A percentile compares a stretch with the other conserved stretches of the same genome.
Conservation (phyloP, 2,113 vertebrate genomes). For the Chinchilla lanigera region DNA sequence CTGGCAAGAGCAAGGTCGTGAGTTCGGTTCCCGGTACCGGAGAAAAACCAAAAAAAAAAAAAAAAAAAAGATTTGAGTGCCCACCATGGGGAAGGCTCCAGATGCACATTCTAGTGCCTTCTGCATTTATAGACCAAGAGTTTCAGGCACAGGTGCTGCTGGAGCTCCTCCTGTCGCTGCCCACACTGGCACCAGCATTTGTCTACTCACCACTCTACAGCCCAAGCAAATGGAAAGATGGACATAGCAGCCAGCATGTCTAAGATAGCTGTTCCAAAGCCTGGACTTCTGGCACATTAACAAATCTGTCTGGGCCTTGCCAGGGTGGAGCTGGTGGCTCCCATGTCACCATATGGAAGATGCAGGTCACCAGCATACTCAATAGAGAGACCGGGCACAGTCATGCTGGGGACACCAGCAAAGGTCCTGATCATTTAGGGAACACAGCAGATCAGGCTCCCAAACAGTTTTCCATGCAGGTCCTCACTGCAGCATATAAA, state of each 20-base stretch:
- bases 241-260: neutral
- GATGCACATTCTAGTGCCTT: neutral
- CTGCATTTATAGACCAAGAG: neutral
- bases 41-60: too few relatives aligned
- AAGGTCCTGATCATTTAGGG: neutral
- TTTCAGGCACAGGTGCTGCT: neutral
- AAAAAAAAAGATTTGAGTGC: neutral
- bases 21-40: too few relatives aligned
- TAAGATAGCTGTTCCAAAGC: neutral
- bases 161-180: neutral
- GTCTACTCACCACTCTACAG: neutral
- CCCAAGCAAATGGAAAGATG: neutral
- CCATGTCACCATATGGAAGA: neutral
- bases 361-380: neutral
- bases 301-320: neutral
- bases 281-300: neutral
- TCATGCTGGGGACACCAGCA: neutral
- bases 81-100: neutral
- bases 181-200: accelerated
- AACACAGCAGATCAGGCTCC: neutral
- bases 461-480: neutral
- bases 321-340: neutral
- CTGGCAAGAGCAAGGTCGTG: too few relatives aligned
- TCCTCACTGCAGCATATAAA: neutral
- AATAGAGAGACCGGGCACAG: neutral